Base-by-base conservation (phyloP, 2,888 invertebrate genomes). In the Leucozona laternaria region DNA sequence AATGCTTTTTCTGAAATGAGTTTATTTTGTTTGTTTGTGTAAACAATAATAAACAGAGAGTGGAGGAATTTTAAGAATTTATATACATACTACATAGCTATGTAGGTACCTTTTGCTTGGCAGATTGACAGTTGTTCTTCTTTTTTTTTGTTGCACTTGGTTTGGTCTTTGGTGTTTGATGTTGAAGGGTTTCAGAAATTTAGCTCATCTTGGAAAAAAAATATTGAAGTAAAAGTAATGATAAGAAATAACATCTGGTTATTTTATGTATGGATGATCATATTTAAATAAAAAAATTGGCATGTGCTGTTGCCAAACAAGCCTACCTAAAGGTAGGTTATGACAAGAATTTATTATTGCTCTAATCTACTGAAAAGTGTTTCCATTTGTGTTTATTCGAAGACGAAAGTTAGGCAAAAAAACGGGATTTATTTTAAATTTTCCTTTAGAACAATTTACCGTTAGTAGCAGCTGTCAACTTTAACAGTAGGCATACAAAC, bases 11-110 rank as follows among this genome's bases (percentile, higher is more conserved):
- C 7, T 22, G 2, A n/a, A 25, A 60, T 31, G 22, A 60, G 60
- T 25, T 40, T 60, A 40, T 25, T 60, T 60, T 45, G 25, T 37
- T 20, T 45, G 31, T 25, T 31, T 48, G 31, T 73, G 79, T 79
- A 83, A 79, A 79, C 75, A 83, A 83, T 79, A 83, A 79, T 57
- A 83, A 83, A 79, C 68, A 55, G 66, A 79, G 60, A 79, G 58
- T n/a, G 11, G n/a, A 64, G 64, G 81, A 81, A 81, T 81, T 64
- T 31, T 13, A 50, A 40, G 70, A 64, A 77, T 81, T 55, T 58
- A 5, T 58, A 48, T 43, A 11, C 25, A 40, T 80, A 68, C n/a
- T n/a, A n/a, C n/a, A n/a, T n/a, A n/a, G n/a, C n/a, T n/a, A n/a
- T n/a, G n/a, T n/a, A n/a, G n/a, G n/a, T n/a, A n/a, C n/a, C n/a